These are phyloP conservation scores for Willowsia nigromaculata DNA, from an alignment of 2,888 invertebrate species.

Conservation along the genomic window DNA sequence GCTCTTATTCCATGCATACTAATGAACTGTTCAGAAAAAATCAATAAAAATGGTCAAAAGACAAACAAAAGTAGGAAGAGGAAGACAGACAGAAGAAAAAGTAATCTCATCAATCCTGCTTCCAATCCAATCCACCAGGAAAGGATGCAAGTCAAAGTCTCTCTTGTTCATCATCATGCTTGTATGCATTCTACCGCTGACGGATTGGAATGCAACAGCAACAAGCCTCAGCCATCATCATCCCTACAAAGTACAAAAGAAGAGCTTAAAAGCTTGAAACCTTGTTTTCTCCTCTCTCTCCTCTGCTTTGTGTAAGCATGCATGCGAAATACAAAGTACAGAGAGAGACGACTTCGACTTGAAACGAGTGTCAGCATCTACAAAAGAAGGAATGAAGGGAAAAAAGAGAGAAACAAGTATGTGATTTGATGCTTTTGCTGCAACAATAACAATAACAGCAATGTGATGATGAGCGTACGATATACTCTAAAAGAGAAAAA, in stretches of 20 bases:
- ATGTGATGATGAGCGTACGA: not conserved
- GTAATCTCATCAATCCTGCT: too few species aligned
- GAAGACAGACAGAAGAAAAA: not conserved
- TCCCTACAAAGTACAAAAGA: not conserved
- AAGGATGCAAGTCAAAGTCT: conserved; percentile 14
- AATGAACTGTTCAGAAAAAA: too few species aligned
- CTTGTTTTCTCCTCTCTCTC: conserved; percentile 23
- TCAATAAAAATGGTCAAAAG: too few species aligned
- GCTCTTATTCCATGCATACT: too few species aligned
- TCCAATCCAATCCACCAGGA: too few species aligned
- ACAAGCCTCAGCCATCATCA: conserved; percentile 17
- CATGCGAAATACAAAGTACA: not conserved
- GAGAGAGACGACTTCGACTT: too few species aligned
- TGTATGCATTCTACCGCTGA: conserved; percentile 26
- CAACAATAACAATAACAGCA: not conserved
- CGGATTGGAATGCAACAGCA: conserved; percentile 61
- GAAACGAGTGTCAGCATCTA: not conserved
- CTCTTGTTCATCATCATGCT: not conserved
- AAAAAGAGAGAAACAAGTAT: conserved; percentile 24
- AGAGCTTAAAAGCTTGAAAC: conserved; percentile 44
- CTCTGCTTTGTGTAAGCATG: not conserved
- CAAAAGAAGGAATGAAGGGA: not conserved
- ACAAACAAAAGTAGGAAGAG: not conserved
- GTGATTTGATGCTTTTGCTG: not conserved
- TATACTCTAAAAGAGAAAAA: not conserved